phyloP scores from a whole-genome alignment of 2,888 invertebrate genomes.

The Schrankia costaestrigalis region DNA sequence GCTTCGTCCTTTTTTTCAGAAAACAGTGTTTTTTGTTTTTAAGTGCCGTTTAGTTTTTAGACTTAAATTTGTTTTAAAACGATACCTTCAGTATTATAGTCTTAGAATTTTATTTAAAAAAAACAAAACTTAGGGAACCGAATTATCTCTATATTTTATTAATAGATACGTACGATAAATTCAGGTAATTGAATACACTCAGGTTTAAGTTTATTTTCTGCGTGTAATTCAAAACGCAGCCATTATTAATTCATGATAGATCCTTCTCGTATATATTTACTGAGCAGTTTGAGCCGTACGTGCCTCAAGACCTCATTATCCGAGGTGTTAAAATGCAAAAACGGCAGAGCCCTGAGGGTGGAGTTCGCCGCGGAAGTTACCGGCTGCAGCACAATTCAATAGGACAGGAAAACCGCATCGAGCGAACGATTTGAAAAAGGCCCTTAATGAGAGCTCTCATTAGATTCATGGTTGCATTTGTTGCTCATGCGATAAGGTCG shows the following conservation, averaged over 20 bases:
- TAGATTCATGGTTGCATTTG: slow-evolving; percentile 44
- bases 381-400: slow-evolving; percentile 57
- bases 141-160: too few relatives aligned
- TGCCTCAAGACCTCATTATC: slow-evolving; percentile 61
- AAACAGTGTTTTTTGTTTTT: too few relatives aligned
- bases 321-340: slow-evolving; percentile 64
- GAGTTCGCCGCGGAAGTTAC: slow-evolving; percentile 54
- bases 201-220: too few relatives aligned
- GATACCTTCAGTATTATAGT: too few relatives aligned
- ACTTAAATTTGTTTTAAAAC: too few relatives aligned
- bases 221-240: background rate
- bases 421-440: slow-evolving; percentile 49
- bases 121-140: too few relatives aligned
- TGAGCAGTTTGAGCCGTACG: slow-evolving; percentile 34
- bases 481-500: slow-evolving; percentile 10
- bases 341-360: slow-evolving; percentile 46
- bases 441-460: slow-evolving; percentile 62
- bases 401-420: slow-evolving; percentile 57
- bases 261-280: slow-evolving; percentile 23
- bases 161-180: too few relatives aligned
- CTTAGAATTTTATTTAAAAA: too few relatives aligned
- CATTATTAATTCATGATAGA: slow-evolving; percentile 19
- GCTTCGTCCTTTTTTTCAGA: too few relatives aligned
- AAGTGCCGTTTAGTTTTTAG: too few relatives aligned
- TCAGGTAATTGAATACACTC: too few relatives aligned